phyloP scores from a whole-genome alignment of 2,888 invertebrate genomes.

The Caenorhabditis sinica region DNA sequence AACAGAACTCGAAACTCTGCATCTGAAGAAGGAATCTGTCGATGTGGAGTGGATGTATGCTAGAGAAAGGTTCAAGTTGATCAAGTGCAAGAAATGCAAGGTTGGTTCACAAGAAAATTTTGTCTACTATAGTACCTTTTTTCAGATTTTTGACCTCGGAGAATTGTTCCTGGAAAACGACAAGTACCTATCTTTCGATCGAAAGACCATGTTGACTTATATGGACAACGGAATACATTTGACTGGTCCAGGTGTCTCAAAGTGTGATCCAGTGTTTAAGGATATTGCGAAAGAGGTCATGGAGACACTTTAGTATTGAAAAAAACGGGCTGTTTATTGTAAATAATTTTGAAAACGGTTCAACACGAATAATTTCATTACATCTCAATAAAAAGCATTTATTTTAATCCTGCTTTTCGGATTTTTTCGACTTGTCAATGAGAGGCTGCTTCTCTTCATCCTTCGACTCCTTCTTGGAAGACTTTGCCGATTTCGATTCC shows the following conservation, averaged over 20 bases:
- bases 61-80: constrained; percentile 18
- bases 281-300: constrained; percentile 29
- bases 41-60: constrained; percentile 11
- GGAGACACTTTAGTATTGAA: background rate
- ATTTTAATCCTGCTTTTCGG: background rate
- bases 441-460: background rate
- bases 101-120: background rate
- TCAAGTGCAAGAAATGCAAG: constrained; percentile 21
- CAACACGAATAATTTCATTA: background rate
- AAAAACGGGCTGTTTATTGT: background rate
- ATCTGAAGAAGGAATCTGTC: background rate
- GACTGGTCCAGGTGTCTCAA: constrained; percentile 39
- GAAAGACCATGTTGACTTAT: constrained; percentile 40
- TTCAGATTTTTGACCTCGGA: constrained; percentile 54
- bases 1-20: constrained; percentile 20
- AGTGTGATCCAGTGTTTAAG: constrained; percentile 33
- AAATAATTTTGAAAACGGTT: background rate
- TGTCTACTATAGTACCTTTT: too few relatives aligned
- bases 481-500: constrained; percentile 18
- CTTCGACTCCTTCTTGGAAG: constrained; percentile 1
- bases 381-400: background rate
- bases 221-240: constrained; percentile 58
- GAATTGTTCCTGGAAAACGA: constrained; percentile 28
- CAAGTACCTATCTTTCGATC: constrained; percentile 50
- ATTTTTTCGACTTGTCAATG: constrained; percentile 19